A percentile compares a stretch with the other conserved stretches of the same genome.
Evolutionary conservation across 1,140 invertebrate species (phyloP).

Genomic region (Drosophila carrolli): DNA sequence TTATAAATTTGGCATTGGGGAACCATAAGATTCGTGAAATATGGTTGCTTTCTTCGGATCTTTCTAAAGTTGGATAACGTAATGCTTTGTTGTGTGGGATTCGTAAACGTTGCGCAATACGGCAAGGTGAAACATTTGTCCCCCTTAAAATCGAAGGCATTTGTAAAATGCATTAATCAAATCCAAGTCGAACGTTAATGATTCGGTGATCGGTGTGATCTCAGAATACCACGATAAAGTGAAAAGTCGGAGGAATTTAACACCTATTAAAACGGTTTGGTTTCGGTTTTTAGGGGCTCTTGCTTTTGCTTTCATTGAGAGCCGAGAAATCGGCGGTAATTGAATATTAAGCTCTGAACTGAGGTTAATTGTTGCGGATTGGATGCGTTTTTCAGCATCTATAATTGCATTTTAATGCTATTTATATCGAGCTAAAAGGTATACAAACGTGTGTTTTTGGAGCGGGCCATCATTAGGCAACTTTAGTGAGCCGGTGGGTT

Average conservation of each 20-base stretch:
- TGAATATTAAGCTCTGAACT: slow-evolving; percentile 48
- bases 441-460: neutral
- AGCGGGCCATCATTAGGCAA: slow-evolving; percentile 46
- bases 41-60: slow-evolving; percentile 61
- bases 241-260: slow-evolving; percentile 68
- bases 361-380: slow-evolving; percentile 36
- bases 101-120: slow-evolving; percentile 62
- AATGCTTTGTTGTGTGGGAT: slow-evolving; percentile 38
- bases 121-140: slow-evolving; percentile 44
- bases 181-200: slow-evolving; percentile 33
- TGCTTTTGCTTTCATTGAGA: slow-evolving; percentile 60
- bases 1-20: slow-evolving; percentile 48
- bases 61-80: slow-evolving; percentile 52
- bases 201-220: slow-evolving; percentile 6
- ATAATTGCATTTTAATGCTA: slow-evolving; percentile 77
- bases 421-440: slow-evolving; percentile 37
- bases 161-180: slow-evolving; percentile 64
- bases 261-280: slow-evolving; percentile 64
- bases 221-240: slow-evolving; percentile 62
- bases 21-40: slow-evolving; percentile 35
- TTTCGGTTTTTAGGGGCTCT: slow-evolving; percentile 30
- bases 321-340: slow-evolving; percentile 40
- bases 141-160: slow-evolving; percentile 12
- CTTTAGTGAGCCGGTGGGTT: slow-evolving; percentile 37
- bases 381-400: slow-evolving; percentile 29